Conservation (phyloP, 2,797 vertebrate species). For the Myoxocephalus aenaeus region DNA sequence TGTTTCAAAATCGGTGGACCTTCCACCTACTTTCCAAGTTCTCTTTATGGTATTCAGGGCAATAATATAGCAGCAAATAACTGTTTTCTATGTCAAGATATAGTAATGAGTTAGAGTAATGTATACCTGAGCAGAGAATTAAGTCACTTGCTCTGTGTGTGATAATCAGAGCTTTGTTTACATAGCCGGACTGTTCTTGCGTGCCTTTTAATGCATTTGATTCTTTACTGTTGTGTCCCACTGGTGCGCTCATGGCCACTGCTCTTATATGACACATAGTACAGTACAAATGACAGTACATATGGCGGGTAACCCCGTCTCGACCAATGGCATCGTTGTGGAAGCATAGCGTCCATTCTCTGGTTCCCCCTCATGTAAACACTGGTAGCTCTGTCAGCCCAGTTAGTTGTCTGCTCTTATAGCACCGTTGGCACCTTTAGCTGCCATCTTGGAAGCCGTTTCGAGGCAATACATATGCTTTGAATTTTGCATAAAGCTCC, state of each 20-base stretch:
- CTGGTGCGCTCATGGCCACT: neutral
- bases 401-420: neutral
- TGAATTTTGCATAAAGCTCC: neutral
- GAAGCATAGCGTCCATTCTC: neutral
- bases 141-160: neutral
- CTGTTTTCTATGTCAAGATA: neutral
- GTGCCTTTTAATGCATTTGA: neutral
- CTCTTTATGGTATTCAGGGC: neutral
- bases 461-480: neutral
- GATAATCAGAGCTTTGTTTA: neutral
- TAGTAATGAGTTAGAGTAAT: neutral
- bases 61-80: too few species aligned
- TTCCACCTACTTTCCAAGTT: neutral
- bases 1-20: neutral
- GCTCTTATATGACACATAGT: neutral
- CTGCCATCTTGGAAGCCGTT: neutral
- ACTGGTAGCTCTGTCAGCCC: neutral
- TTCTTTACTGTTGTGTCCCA: neutral
- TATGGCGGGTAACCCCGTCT: neutral
- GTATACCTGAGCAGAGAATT: neutral
- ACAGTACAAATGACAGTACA: too few species aligned
- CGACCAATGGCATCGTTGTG: neutral
- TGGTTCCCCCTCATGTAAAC: neutral
- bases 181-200: neutral
- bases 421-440: neutral